Evolutionary conservation across 1,140 invertebrate species (phyloP).

Genomic region (Bemisia tabaci): DNA sequence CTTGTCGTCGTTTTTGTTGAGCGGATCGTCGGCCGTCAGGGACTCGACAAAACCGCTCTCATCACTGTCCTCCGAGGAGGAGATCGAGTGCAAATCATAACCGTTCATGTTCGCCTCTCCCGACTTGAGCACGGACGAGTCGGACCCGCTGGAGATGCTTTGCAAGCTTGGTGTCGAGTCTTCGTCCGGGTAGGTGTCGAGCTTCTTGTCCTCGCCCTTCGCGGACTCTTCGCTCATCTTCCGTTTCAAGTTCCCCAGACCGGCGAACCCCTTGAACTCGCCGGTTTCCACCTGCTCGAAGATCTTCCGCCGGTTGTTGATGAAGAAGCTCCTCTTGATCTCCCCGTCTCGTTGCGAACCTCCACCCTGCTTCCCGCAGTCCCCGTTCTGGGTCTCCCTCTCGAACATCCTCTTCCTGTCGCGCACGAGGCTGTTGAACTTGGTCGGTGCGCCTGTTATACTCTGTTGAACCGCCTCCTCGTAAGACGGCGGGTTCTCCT

Average conservation of each 20-base stretch:
- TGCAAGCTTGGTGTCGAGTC: slow-evolving; percentile 24
- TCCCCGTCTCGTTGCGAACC: neutral
- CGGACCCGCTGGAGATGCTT: slow-evolving; percentile 23
- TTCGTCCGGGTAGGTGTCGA: slow-evolving; percentile 19
- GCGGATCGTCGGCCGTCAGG: slow-evolving; percentile 12
- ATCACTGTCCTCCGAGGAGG: slow-evolving; percentile 22
- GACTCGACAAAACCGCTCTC: slow-evolving; percentile 24
- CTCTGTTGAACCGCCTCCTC: neutral
- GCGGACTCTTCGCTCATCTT: neutral
- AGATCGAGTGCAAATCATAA: slow-evolving; percentile 20
- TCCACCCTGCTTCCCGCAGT: neutral
- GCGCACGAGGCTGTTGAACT: slow-evolving; percentile 17
- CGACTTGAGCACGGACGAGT: slow-evolving; percentile 10
- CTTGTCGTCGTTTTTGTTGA: slow-evolving; percentile 18
- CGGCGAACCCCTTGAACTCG: slow-evolving; percentile 1
- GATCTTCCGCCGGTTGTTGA: slow-evolving; percentile 18
- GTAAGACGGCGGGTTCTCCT: neutral
- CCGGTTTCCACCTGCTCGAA: slow-evolving; percentile 16
- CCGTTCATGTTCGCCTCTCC: slow-evolving; percentile 4
- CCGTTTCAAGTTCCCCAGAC: neutral
- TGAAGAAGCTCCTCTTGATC: slow-evolving; percentile 6
- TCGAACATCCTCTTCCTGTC: slow-evolving; percentile 18
- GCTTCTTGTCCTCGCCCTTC: neutral
- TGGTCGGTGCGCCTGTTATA: slow-evolving; percentile 6
- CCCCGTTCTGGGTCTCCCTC: slow-evolving; percentile 9